Conservation (phyloP, 2,888 invertebrate genomes). For the Orthosia gothica region DNA sequence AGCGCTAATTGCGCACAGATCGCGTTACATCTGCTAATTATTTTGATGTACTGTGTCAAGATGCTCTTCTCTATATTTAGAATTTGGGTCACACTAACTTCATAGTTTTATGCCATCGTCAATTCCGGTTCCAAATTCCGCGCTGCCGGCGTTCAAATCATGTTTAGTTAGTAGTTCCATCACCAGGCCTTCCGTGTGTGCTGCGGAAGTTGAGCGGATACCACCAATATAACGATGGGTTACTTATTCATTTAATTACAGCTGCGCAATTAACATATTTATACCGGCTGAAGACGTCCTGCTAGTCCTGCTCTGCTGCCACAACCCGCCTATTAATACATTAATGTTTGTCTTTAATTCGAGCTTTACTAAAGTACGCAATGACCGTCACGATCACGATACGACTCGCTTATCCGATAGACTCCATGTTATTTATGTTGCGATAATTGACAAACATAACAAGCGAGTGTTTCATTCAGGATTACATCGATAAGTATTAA, state of each 20-base stretch:
- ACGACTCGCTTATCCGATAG: slow-evolving; percentile 45
- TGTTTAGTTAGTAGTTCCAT: slow-evolving; percentile 16
- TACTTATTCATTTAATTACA: slow-evolving; percentile 17
- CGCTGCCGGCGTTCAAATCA: slow-evolving; percentile 7
- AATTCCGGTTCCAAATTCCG: slow-evolving; percentile 16
- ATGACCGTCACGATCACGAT: neutral
- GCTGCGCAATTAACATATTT: neutral
- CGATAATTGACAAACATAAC: slow-evolving; percentile 39
- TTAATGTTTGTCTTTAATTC: slow-evolving; percentile 6
- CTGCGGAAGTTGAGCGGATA: slow-evolving; percentile 14
- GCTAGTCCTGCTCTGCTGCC: neutral
- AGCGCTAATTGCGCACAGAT: slow-evolving; percentile 41
- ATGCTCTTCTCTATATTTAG: neutral
- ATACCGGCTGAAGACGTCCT: neutral
- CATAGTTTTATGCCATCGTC: neutral
- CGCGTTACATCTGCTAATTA: slow-evolving; percentile 33
- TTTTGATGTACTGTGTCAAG: slow-evolving; percentile 16
- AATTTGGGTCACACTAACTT: slow-evolving; percentile 4
- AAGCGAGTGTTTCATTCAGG: slow-evolving; percentile 30
- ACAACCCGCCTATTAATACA: neutral
- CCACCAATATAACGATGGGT: slow-evolving; percentile 1
- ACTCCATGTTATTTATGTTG: slow-evolving; percentile 17
- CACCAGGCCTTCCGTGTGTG: neutral
- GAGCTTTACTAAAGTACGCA: slow-evolving; percentile 6
- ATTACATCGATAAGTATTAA: slow-evolving; percentile 34